These are phyloP conservation scores for Plagodis dolabraria DNA, from an alignment of 2,888 invertebrate genomes.

Conservation along the genomic window DNA sequence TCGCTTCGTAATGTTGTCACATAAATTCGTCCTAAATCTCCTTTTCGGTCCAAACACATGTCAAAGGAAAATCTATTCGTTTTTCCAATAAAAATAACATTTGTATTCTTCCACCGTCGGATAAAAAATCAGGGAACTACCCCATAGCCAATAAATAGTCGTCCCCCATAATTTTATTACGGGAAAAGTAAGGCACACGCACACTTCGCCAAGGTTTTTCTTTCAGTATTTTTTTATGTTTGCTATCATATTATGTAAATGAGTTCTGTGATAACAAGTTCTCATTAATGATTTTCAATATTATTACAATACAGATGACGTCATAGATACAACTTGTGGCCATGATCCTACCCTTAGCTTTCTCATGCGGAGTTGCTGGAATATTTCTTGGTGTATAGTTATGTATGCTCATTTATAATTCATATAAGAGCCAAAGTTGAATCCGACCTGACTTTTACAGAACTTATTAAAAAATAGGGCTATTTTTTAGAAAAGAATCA, in stretches of 20 bases:
- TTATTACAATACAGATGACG: background rate
- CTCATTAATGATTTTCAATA: background rate
- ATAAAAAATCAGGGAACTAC: constrained; percentile 32
- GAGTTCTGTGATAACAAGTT: background rate
- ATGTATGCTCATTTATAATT: too few relatives aligned
- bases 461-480: too few relatives aligned
- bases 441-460: too few relatives aligned
- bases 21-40: constrained; percentile 16
- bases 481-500: too few relatives aligned
- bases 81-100: constrained; percentile 32
- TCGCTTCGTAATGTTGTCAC: background rate
- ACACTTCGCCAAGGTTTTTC: constrained; percentile 22
- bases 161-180: constrained; percentile 35
- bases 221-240: constrained; percentile 3
- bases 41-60: constrained; percentile 20
- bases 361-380: too few relatives aligned
- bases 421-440: too few relatives aligned
- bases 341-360: too few relatives aligned
- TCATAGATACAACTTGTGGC: background rate
- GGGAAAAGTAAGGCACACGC: constrained; percentile 26
- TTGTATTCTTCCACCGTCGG: constrained; percentile 31
- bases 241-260: background rate
- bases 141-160: constrained; percentile 14
- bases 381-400: too few relatives aligned
- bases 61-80: constrained; percentile 28